phyloP scores from a whole-genome alignment of 1,140 invertebrate genomes.

The Bombyx mori region DNA sequence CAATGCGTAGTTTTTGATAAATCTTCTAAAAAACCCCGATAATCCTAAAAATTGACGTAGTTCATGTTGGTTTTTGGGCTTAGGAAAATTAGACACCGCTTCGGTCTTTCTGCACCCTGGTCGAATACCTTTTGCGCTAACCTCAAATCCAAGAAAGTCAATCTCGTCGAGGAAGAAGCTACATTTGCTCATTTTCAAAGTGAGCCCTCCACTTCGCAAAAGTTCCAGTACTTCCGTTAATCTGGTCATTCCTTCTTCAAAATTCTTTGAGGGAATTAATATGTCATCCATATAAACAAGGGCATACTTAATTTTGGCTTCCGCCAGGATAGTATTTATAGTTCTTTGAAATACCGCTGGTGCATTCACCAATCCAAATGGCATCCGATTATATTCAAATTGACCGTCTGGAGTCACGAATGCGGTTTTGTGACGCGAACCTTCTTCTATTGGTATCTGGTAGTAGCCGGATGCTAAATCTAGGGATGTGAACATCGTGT shows the following conservation, averaged over 20 bases:
- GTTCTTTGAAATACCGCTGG: constrained; percentile 21
- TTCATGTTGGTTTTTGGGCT: constrained; percentile 13
- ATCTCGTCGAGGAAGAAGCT: constrained; percentile 15
- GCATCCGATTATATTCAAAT: constrained; percentile 15
- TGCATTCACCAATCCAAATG: constrained; percentile 14
- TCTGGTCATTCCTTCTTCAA: not conserved
- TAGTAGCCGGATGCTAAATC: constrained; percentile 22
- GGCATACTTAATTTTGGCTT: constrained; percentile 10
- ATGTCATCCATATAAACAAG: constrained; percentile 14
- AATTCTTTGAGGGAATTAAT: constrained; percentile 1
- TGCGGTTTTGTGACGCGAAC: constrained; percentile 18
- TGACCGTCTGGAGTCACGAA: constrained; percentile 23
- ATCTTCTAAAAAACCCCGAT: too few species aligned
- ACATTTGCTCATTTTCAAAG: constrained; percentile 16
- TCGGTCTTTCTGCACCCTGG: constrained; percentile 10
- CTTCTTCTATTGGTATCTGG: constrained; percentile 28
- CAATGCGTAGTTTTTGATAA: too few species aligned
- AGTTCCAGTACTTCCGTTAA: constrained; percentile 2
- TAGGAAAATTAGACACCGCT: constrained; percentile 5
- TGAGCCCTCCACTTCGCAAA: not conserved
- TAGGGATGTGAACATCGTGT: constrained; percentile 4
- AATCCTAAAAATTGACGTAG: constrained; percentile 11
- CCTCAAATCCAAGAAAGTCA: constrained; percentile 17
- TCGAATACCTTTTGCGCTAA: constrained; percentile 11
- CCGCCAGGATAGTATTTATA: constrained; percentile 17